Base-by-base conservation (phyloP, 2,888 invertebrate species). In the Brassicogethes aeneus region DNA sequence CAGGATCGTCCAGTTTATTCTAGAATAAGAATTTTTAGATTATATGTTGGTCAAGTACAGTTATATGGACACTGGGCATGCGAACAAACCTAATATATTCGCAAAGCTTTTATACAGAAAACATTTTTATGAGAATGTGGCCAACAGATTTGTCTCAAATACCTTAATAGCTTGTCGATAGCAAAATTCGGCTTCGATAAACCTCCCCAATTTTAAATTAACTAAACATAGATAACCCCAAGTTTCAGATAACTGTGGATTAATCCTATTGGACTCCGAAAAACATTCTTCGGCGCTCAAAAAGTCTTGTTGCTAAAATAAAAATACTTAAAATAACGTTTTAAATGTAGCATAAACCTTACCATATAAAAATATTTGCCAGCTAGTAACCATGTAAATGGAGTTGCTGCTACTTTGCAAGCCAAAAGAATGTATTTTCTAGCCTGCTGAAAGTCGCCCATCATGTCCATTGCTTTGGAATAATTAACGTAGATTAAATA, bases 241-340 rank as follows among this genome's bases (percentile, higher is more conserved):
- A 13, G 56, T 54, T 46, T 64, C 64, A 3, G 65, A 51, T 39
- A 61, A 49, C 2, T 53, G 47, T 43, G 64, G 63, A 49, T 69
- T 66, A n/a, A 57, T 55, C 3, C 56, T 39, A 51, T 67, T 67
- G 2, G 66, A 59, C 48, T 67, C 64, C 7, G 52, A 56, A 31
- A 70, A 56, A 51, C 67, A 68, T 46, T 63, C 62, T 51, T 69
- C 69, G 1, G 69, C 66, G 40, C 62, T 64, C 7, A 61, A 32
- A 17, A 61, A 50, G 46, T 67, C 65, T 23, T 60, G 59, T 49
- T 62, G 55, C 52, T 61, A 42, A 48, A 62, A 53, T 16, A 39
- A 14, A 46, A 14, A 36, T 16, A 31, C 30, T 37, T 15, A 23
- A n/a, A 37, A 13, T 12, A 17, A 37, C 8, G 33, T 37, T 37